These are phyloP conservation scores for Natator depressus DNA, from an alignment of 2,113 vertebrate species.

Conservation along the genomic window DNA sequence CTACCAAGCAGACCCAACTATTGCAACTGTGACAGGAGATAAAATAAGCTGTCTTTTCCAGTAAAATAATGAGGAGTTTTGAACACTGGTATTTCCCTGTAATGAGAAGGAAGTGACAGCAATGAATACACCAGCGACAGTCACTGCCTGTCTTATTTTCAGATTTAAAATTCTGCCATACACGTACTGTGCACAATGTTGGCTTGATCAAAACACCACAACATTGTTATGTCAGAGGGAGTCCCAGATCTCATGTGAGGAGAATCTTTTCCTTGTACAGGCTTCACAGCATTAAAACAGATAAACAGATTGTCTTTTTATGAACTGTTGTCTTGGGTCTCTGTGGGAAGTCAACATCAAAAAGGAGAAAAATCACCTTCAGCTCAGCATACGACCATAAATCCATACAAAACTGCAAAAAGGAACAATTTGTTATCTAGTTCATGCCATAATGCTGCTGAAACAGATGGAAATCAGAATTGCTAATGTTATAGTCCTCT, in stretches of 20 bases:
- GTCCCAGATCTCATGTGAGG: fast-evolving
- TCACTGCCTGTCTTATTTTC: neutral
- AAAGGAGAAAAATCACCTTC: neutral
- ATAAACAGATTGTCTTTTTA: neutral
- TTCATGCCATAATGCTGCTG: neutral
- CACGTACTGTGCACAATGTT: neutral
- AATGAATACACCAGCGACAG: neutral
- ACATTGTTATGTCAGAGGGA: neutral
- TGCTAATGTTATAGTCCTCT: neutral
- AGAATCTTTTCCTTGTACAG: neutral
- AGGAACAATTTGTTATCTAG: neutral
- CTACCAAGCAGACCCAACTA: neutral
- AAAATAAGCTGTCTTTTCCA: neutral
- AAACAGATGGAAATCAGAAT: conserved; percentile 3
- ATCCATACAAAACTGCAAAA: neutral
- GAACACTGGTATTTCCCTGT: neutral
- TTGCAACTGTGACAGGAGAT: neutral
- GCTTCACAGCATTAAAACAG: neutral
- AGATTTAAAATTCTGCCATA: neutral
- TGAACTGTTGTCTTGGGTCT: neutral
- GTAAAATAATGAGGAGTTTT: neutral
- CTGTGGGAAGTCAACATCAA: neutral
- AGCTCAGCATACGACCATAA: neutral
- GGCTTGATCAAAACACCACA: neutral
- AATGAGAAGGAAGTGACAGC: conserved; percentile 1